Evolutionary conservation across 2,797 vertebrate genomes (phyloP), one percentile per base, ranked within the genome.

Genomic region (Huso huso): DNA sequence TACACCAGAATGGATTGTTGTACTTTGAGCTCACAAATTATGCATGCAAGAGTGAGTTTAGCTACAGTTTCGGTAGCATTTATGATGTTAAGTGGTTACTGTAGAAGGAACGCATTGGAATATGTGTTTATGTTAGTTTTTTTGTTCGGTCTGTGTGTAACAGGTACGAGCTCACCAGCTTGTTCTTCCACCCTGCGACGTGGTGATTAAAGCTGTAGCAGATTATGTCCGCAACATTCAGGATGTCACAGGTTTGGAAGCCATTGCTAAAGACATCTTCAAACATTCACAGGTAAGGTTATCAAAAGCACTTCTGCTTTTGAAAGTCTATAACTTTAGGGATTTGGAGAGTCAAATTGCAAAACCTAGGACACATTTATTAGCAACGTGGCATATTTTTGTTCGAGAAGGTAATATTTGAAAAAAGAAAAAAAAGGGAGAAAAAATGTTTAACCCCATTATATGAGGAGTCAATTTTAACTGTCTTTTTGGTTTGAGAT

Each of bases 141-240:
- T 74, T 68, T 58, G 64, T 6, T 63, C 57, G 51, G 66, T 53
- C 72, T 71, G 79, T 48, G 81, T 57, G 76, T 70, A 11, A 7
- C 74, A 98, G 95, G 94, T 98, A 81, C 93, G 94, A 71, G 94
- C 94, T 79, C 95, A 98, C 79, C 95, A 97, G 82, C 90, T 98
- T 53, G 94, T 97, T 78, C 89, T 98, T 75, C 94, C 95, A 2
- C 95, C 95, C 0, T 97, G 95, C 23, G 94, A 98, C 59, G 95
- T 96, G 10, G 94, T 98, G 61, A 97, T 98, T 84, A 93, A 94
- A 86, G 95, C 93, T 0, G 95, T 94, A 69, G 94, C 95, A 2
- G 92, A 95, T 76, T 97, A 97, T 6, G 94, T 98, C 71, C 92
- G 92, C 63, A 92, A 88, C 76, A 89, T 98, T 82, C 90, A 90